A percentile compares a stretch with the other conserved stretches of the same genome.
These are phyloP conservation scores for Coendou prehensilis DNA, from an alignment of 2,797 vertebrate species.

Conservation along the genomic window DNA sequence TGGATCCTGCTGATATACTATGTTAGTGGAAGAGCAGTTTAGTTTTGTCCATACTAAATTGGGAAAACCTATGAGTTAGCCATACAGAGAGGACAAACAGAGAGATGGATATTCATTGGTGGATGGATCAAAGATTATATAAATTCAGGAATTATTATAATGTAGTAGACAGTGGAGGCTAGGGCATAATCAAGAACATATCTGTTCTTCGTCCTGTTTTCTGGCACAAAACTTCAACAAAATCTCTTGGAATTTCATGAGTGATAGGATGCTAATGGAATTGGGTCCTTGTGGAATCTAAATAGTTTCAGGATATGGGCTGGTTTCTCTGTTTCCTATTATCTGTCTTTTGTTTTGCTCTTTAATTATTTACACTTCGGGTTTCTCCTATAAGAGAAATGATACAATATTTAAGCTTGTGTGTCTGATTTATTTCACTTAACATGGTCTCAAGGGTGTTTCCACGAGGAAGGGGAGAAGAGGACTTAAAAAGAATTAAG, in stretches of 20 bases:
- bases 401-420: neutral
- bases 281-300: neutral
- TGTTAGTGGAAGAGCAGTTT: neutral
- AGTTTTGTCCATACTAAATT: neutral
- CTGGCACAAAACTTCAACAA: neutral
- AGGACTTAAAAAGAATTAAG: neutral
- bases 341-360: neutral
- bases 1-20: neutral
- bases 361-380: neutral
- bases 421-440: neutral
- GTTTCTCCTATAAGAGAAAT: neutral
- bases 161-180: neutral
- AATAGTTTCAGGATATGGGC: neutral
- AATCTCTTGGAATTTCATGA: neutral
- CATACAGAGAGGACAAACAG: neutral
- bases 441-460: neutral
- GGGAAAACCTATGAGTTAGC: neutral
- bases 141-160: neutral
- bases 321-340: neutral
- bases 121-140: neutral
- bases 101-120: neutral
- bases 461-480: neutral
- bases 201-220: neutral
- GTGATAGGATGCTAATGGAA: neutral
- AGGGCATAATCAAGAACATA: neutral